Percentiles rank a stretch among this genome's conserved stretches.
These are phyloP conservation scores for Verasper variegatus DNA, from an alignment of 2,113 vertebrate genomes.

Conservation along the genomic window DNA sequence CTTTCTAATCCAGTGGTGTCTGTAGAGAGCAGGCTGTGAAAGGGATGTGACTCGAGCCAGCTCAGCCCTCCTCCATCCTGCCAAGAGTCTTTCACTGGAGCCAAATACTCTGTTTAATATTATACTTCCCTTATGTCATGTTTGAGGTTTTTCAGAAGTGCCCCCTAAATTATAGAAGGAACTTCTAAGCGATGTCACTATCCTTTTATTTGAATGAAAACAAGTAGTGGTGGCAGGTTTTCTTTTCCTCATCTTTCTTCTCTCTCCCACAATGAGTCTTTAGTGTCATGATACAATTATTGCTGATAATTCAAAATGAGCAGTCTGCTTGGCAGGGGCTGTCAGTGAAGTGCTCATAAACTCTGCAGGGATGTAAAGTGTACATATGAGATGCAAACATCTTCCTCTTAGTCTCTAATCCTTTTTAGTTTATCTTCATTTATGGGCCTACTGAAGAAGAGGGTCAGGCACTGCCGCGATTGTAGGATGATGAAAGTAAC, in stretches of 20 bases:
- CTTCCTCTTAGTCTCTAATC: constrained; percentile 35
- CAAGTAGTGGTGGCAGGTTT: constrained; percentile 10
- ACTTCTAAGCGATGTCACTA: constrained; percentile 13
- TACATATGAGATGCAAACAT: constrained; percentile 54
- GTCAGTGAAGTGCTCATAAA: constrained; percentile 49
- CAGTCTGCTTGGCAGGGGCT: constrained; percentile 19
- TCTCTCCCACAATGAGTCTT: constrained; percentile 17
- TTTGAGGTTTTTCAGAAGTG: constrained; percentile 38
- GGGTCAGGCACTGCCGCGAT: neutral
- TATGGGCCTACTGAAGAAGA: constrained; percentile 8
- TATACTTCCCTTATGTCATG: constrained; percentile 40
- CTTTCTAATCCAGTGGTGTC: constrained; percentile 38
- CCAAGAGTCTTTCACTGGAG: constrained; percentile 27
- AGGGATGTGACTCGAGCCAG: constrained; percentile 29
- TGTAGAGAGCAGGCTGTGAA: constrained; percentile 2
- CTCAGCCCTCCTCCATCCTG: neutral
- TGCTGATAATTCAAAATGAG: constrained; percentile 49
- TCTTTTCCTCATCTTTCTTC: constrained; percentile 8
- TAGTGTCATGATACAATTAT: constrained; percentile 50
- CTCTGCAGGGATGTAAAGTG: constrained; percentile 15
- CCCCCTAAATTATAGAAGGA: constrained; percentile 30
- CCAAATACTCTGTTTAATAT: constrained; percentile 28
- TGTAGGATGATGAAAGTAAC: constrained; percentile 44
- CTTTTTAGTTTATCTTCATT: constrained; percentile 35
- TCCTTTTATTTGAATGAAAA: constrained; percentile 24